Evolutionary conservation across 2,797 vertebrate species (phyloP).

Genomic region (Mionectes olivaceus): DNA sequence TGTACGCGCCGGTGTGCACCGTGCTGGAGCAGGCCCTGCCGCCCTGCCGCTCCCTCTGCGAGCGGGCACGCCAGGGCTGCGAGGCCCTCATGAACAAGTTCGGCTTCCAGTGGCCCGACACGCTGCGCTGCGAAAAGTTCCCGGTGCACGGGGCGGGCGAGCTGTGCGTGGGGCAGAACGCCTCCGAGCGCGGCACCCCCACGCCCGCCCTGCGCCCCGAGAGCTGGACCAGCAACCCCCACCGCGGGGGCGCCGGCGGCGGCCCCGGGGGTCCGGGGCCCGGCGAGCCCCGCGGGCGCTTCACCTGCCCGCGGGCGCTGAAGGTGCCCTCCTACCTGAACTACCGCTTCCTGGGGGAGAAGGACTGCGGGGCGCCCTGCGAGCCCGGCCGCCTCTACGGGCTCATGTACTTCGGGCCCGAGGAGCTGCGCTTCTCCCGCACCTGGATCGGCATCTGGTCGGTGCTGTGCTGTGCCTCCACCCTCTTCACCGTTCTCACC

Average conservation of each 20-base stretch:
- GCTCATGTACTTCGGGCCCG: slow-evolving; percentile 93
- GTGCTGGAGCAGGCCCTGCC: slow-evolving; percentile 92
- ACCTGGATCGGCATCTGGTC: slow-evolving; percentile 98
- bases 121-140: slow-evolving; percentile 91
- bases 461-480: slow-evolving; percentile 92
- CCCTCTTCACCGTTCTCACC: slow-evolving; percentile 93
- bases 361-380: slow-evolving; percentile 93
- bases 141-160: slow-evolving; percentile 92
- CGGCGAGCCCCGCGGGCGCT: slow-evolving; percentile 66
- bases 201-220: slow-evolving; percentile 76
- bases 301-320: slow-evolving; percentile 88
- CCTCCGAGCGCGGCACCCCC: slow-evolving; percentile 86
- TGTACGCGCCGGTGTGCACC: slow-evolving; percentile 93
- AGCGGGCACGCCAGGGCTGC: slow-evolving; percentile 91
- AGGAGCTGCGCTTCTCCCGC: slow-evolving; percentile 91
- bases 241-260: slow-evolving; percentile 53
- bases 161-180: slow-evolving; percentile 95
- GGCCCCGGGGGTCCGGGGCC: not conserved
- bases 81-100: slow-evolving; percentile 98
- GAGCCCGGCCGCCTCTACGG: slow-evolving; percentile 88
- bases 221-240: slow-evolving; percentile 81
- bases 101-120: slow-evolving; percentile 94
- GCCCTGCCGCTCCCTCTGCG: slow-evolving; percentile 91
- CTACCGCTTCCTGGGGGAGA: slow-evolving; percentile 93
- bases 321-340: slow-evolving; percentile 91